A percentile compares a stretch with the other conserved stretches of the same genome.
Conservation (phyloP, 2,113 vertebrate genomes). For the Gallinago paraguaiae region DNA sequence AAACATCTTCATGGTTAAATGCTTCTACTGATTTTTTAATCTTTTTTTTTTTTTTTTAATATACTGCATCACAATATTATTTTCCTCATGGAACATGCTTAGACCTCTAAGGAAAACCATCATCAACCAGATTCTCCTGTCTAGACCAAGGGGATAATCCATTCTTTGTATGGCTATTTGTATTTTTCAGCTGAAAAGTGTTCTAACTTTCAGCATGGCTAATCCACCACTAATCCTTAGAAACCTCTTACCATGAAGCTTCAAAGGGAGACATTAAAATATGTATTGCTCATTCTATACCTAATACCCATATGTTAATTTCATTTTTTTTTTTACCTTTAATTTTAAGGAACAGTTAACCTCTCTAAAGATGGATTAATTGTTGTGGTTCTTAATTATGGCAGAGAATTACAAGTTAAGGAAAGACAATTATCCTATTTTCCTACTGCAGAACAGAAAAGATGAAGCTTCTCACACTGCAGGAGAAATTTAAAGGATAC, state of each 20-base stretch:
- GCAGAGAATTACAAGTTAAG: not conserved
- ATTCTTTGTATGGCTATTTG: not conserved
- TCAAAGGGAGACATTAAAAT: not conserved
- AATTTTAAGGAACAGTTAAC: not conserved
- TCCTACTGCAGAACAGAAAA: not conserved
- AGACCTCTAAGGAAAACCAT: not conserved
- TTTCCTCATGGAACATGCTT: not conserved
- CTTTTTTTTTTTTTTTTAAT: not conserved
- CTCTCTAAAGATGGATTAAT: not conserved
- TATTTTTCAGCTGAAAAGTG: constrained; percentile 29
- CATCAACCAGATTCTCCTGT: not conserved
- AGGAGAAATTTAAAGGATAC: not conserved
- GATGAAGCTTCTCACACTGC: not conserved
- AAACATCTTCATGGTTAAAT: not conserved
- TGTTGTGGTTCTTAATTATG: not conserved
- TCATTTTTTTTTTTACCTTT: not conserved
- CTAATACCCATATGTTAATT: not conserved
- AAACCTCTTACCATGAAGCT: constrained; percentile 12
- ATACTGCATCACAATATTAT: not conserved
- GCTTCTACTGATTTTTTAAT: not conserved
- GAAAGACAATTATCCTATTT: not conserved
- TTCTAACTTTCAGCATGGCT: constrained; percentile 24
- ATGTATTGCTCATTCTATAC: not conserved
- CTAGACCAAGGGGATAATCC: not conserved
- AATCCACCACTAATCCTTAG: constrained; percentile 12